Evolutionary conservation across 2,888 invertebrate genomes (phyloP).

Genomic region (Dusona sp.): DNA sequence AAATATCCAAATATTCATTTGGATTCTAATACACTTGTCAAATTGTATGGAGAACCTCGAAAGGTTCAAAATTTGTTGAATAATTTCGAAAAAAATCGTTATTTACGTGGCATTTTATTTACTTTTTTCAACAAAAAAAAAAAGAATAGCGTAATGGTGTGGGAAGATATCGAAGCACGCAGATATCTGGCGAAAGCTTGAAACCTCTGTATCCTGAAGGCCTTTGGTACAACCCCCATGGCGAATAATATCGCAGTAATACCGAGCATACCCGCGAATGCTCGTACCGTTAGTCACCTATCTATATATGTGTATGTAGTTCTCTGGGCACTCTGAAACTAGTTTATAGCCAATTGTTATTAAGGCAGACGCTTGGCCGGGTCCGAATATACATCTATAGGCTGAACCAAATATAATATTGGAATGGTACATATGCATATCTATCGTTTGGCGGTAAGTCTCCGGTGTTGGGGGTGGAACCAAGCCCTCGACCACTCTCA

Average conservation of each 20-base stretch:
- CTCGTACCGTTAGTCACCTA: slow-evolving; percentile 51
- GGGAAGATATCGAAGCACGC: neutral
- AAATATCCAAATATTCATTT: neutral
- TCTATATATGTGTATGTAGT: slow-evolving; percentile 51
- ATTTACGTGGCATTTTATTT: too few relatives aligned
- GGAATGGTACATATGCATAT: slow-evolving; percentile 65
- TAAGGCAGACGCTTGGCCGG: slow-evolving; percentile 71
- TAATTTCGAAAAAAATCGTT: neutral
- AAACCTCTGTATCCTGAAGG: slow-evolving; percentile 21
- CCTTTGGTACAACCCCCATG: slow-evolving; percentile 14
- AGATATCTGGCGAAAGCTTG: slow-evolving; percentile 25
- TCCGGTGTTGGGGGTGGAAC: slow-evolving; percentile 60
- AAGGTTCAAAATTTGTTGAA: neutral
- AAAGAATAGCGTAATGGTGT: neutral
- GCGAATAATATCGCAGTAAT: slow-evolving; percentile 79
- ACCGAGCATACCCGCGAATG: slow-evolving; percentile 70
- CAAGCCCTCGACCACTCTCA: slow-evolving; percentile 51
- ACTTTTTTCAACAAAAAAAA: neutral
- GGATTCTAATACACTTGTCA: neutral
- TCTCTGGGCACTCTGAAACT: slow-evolving; percentile 72
- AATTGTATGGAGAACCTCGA: neutral
- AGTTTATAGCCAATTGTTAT: slow-evolving; percentile 82
- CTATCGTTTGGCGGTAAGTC: slow-evolving; percentile 72
- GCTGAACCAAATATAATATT: slow-evolving; percentile 39
- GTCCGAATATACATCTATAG: slow-evolving; percentile 19